phyloP scores from a whole-genome alignment of 2,113 vertebrate genomes.

The Grantiella picta region DNA sequence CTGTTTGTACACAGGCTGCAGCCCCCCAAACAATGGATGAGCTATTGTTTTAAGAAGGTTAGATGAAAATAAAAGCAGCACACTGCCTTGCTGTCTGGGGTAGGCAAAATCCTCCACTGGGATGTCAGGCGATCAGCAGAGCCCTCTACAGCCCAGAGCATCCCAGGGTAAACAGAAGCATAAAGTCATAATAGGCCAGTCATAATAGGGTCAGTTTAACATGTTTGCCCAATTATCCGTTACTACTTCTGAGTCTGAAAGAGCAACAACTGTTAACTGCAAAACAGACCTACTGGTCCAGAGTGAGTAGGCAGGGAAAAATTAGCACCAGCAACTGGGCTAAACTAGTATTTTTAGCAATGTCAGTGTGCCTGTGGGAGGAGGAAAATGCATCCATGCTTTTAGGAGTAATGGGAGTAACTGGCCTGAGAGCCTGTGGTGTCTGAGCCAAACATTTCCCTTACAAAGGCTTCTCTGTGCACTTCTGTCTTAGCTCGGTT shows the following conservation, averaged over 20 bases:
- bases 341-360: background rate
- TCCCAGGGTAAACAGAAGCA: slow-evolving; percentile 24
- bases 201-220: background rate
- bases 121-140: accelerated
- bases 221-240: slow-evolving; percentile 34
- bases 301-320: background rate
- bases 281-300: background rate
- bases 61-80: background rate
- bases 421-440: background rate
- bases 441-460: background rate
- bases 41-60: background rate
- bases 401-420: background rate
- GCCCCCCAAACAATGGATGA: background rate
- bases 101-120: background rate
- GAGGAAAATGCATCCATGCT: background rate
- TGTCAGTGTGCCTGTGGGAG: background rate
- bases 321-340: background rate
- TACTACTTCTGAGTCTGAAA: background rate
- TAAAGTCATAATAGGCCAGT: background rate
- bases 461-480: background rate
- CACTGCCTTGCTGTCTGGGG: background rate
- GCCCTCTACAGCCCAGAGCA: background rate
- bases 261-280: background rate
- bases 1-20: background rate
- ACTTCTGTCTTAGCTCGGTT: background rate